Evolutionary conservation across 1,140 invertebrate genomes (phyloP).

Genomic region (Microplitis mediator): DNA sequence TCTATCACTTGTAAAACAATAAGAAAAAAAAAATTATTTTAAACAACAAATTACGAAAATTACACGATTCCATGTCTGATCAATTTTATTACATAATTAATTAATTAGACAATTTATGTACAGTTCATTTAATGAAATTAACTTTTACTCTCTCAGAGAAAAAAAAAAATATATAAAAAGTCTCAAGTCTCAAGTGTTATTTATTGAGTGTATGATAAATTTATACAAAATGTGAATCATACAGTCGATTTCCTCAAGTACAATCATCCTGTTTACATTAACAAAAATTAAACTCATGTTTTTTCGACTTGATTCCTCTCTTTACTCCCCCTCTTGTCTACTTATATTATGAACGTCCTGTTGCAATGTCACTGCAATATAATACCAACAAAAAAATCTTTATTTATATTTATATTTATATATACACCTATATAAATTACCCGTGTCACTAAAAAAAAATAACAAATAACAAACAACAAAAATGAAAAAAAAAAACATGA

Average conservation of each 20-base stretch:
- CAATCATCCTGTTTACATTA: constrained; percentile 19
- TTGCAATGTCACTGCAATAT: background rate
- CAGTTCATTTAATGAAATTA: no score
- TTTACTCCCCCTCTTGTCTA: background rate
- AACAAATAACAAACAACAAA: background rate
- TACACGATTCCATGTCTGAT: no score
- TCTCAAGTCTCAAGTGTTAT: no score
- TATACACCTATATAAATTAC: background rate
- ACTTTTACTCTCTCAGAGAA: no score
- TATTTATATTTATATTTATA: no score
- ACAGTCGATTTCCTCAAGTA: background rate
- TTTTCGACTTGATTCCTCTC: background rate
- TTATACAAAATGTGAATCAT: background rate
- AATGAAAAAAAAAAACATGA: background rate
- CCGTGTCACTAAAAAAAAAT: background rate
- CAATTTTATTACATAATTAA: no score
- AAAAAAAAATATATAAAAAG: no score
- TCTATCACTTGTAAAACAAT: background rate
- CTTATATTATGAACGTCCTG: background rate
- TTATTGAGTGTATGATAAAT: no score
- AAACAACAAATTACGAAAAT: background rate
- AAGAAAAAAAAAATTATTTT: background rate
- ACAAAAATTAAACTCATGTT: background rate
- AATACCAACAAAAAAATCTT: no score
- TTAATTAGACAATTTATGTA: no score